Evolutionary conservation across 2,113 vertebrate species (phyloP).

Genomic region (Chrysemys picta): DNA sequence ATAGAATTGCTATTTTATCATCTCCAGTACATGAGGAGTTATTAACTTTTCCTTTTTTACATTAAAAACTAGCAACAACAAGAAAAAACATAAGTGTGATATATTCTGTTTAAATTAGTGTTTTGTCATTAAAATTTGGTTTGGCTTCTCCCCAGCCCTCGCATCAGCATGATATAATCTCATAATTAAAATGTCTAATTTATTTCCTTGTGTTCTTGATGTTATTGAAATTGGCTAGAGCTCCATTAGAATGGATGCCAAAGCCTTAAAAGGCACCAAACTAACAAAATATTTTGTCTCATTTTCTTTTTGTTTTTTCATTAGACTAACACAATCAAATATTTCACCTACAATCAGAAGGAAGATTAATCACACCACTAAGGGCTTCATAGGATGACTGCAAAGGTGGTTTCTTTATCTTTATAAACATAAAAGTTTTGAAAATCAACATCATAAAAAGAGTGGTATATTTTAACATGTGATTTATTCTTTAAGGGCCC

Average conservation of each 20-base stretch:
- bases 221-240: slow-evolving; percentile 35
- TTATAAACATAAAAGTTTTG: slow-evolving; percentile 18
- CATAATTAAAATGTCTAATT: slow-evolving; percentile 71
- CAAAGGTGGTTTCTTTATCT: slow-evolving; percentile 9
- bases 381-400: slow-evolving; percentile 8
- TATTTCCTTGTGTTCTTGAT: slow-evolving; percentile 39
- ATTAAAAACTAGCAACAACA: background rate
- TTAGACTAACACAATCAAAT: slow-evolving; percentile 46
- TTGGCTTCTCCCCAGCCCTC: slow-evolving; percentile 6
- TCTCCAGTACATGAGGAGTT: background rate
- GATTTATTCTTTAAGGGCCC: background rate
- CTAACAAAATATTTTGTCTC: slow-evolving; percentile 39
- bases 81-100: background rate
- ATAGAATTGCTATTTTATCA: background rate
- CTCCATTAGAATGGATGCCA: slow-evolving; percentile 16
- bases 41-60: background rate
- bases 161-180: slow-evolving; percentile 52
- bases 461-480: background rate
- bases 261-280: slow-evolving; percentile 33
- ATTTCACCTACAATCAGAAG: slow-evolving; percentile 22
- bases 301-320: slow-evolving; percentile 59
- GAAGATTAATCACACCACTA: slow-evolving; percentile 22
- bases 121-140: slow-evolving; percentile 67
- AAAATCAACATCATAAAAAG: background rate
- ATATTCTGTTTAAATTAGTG: slow-evolving; percentile 51